phyloP scores from a whole-genome alignment of 2,797 vertebrate genomes.

The Takifugu rubripes region DNA sequence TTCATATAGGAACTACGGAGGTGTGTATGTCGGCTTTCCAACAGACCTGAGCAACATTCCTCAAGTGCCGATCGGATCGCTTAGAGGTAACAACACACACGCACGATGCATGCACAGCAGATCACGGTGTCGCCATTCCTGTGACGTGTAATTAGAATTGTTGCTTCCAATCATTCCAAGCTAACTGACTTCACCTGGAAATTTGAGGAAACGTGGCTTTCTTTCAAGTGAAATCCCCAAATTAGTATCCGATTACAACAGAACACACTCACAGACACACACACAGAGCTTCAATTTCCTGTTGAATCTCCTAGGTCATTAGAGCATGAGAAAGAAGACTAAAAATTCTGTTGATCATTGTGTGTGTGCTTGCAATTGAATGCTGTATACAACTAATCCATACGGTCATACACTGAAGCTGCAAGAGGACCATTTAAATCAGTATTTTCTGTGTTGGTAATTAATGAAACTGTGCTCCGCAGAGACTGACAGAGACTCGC shows the following conservation, averaged over 20 bases:
- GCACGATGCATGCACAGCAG: conserved; percentile 7
- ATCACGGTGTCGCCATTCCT: too few relatives aligned
- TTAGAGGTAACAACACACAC: conserved; percentile 76
- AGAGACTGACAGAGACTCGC: conserved; percentile 34
- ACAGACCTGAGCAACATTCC: conserved; percentile 74
- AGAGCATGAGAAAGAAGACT: conserved; percentile 50
- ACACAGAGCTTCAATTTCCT: conserved; percentile 43
- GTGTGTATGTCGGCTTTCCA: conserved; percentile 88
- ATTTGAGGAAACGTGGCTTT: background rate
- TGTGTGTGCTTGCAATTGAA: conserved; percentile 15
- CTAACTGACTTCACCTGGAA: too few relatives aligned
- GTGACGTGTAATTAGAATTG: background rate
- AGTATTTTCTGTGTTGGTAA: conserved; percentile 22
- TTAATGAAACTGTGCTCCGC: conserved; percentile 37
- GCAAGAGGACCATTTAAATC: background rate
- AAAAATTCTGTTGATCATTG: conserved; percentile 43
- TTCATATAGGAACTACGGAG: conserved; percentile 85
- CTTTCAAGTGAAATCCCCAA: too few relatives aligned
- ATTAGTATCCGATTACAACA: too few relatives aligned
- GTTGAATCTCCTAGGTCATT: conserved; percentile 42
- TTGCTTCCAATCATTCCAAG: too few relatives aligned
- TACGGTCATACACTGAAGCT: background rate
- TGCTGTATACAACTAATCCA: background rate
- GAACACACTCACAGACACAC: conserved; percentile 19
- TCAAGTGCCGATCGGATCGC: conserved; percentile 73